Evolutionary conservation across 2,113 vertebrate genomes (phyloP).

Genomic region (Xiphophorus hellerii): DNA sequence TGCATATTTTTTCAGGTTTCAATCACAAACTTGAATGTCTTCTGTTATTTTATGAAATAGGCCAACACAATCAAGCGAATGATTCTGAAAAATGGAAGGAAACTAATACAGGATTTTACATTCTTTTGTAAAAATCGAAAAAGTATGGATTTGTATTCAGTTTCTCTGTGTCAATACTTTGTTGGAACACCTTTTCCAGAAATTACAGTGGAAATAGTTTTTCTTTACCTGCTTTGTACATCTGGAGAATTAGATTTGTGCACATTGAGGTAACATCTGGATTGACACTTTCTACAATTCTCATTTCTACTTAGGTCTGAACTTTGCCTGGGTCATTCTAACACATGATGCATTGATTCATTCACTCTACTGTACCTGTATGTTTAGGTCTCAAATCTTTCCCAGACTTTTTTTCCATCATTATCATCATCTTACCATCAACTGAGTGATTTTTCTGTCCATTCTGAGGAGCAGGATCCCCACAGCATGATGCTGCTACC

Average conservation of each 20-base stretch:
- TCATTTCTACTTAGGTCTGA: not conserved
- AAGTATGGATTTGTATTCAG: not conserved
- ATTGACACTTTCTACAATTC: not conserved
- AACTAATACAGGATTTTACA: not conserved
- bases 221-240: not conserved
- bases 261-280: not conserved
- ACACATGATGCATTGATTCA: not conserved
- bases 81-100: not conserved
- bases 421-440: not conserved
- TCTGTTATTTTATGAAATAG: not conserved
- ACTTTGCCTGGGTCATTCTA: not conserved
- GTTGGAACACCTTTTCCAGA: not conserved
- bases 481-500: not conserved
- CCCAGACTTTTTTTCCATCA: not conserved
- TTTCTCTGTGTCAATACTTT: not conserved
- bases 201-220: not conserved
- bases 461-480: not conserved
- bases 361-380: not conserved
- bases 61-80: not conserved
- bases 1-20: no score
- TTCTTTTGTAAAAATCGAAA: not conserved
- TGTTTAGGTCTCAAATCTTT: not conserved
- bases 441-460: not conserved
- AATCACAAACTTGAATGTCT: not conserved
- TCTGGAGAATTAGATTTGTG: not conserved